Percentiles rank a stretch among this genome's conserved stretches.
phyloP scores from a whole-genome alignment of 2,888 invertebrate genomes.

The Hermaeophaga mercurialis region DNA sequence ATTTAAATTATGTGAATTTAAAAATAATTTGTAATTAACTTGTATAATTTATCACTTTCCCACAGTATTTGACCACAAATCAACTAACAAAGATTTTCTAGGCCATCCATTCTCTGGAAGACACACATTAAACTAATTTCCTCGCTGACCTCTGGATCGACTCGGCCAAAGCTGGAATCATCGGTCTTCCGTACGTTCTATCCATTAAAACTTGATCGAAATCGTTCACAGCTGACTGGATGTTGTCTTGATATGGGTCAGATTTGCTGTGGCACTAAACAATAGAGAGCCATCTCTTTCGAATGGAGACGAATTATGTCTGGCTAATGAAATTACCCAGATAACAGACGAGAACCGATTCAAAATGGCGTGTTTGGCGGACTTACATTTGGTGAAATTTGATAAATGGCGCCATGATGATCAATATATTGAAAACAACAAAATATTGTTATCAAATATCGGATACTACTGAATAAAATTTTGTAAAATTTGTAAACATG shows the following conservation, averaged over 20 bases:
- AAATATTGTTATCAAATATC: no score
- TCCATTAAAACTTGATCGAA: conserved; percentile 39
- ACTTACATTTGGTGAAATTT: conserved; percentile 15
- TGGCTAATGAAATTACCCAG: conserved; percentile 38
- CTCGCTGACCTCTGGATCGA: conserved; percentile 6
- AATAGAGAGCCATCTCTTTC: conserved; percentile 35
- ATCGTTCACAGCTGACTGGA: conserved; percentile 42
- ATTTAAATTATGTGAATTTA: no score
- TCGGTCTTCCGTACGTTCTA: conserved; percentile 7
- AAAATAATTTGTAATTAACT: no score
- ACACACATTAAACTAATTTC: conserved; percentile 2
- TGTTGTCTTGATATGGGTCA: conserved; percentile 46
- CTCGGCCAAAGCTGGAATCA: neutral
- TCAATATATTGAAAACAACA: no score
- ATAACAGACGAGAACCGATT: conserved; percentile 25
- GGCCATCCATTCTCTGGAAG: conserved; percentile 3
- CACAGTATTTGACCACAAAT: neutral
- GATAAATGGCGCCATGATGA: conserved; percentile 8
- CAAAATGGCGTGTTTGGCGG: conserved; percentile 12
- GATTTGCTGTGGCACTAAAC: conserved; percentile 42
- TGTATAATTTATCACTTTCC: no score
- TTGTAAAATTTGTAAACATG: no score
- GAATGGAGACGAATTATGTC: conserved; percentile 34
- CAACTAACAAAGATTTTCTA: neutral
- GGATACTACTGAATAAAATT: no score